These are phyloP conservation scores for Pogonocherus hispidulus DNA, from an alignment of 2,888 invertebrate genomes.

Conservation along the genomic window DNA sequence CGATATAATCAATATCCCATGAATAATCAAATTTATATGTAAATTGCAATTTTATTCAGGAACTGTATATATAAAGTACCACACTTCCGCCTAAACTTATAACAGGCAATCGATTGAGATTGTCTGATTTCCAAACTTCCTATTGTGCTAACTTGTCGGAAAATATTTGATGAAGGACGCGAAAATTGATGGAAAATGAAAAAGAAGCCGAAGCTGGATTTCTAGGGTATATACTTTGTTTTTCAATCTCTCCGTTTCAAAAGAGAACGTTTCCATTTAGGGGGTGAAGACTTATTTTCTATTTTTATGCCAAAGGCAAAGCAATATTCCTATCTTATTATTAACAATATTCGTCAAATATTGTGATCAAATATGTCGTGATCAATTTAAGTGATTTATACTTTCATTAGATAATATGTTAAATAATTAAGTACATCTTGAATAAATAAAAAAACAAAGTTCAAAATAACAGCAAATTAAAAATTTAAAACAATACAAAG, in stretches of 20 bases:
- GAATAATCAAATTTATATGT: conserved; percentile 29
- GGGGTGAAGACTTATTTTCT: background rate
- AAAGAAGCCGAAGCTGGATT: conserved; percentile 10
- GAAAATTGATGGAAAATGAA: conserved; percentile 26
- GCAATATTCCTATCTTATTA: too few relatives aligned
- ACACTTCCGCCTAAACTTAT: conserved; percentile 25
- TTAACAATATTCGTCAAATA: too few relatives aligned
- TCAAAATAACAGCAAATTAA: too few relatives aligned
- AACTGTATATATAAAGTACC: conserved; percentile 14
- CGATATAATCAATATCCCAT: conserved; percentile 23
- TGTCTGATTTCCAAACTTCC: conserved; percentile 32
- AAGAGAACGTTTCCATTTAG: conserved; percentile 1
- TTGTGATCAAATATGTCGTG: too few relatives aligned
- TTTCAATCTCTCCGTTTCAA: background rate
- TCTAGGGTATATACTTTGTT: background rate
- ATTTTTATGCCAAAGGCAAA: background rate
- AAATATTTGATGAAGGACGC: conserved; percentile 25
- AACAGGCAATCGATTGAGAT: conserved; percentile 25
- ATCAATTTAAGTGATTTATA: too few relatives aligned
- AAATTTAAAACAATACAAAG: too few relatives aligned
- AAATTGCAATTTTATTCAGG: conserved; percentile 31
- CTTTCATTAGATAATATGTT: too few relatives aligned
- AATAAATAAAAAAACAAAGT: too few relatives aligned
- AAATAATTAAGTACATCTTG: too few relatives aligned
- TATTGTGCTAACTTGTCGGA: conserved; percentile 29